phyloP scores from a whole-genome alignment of 2,888 invertebrate genomes.

The Dascillus cervinus region DNA sequence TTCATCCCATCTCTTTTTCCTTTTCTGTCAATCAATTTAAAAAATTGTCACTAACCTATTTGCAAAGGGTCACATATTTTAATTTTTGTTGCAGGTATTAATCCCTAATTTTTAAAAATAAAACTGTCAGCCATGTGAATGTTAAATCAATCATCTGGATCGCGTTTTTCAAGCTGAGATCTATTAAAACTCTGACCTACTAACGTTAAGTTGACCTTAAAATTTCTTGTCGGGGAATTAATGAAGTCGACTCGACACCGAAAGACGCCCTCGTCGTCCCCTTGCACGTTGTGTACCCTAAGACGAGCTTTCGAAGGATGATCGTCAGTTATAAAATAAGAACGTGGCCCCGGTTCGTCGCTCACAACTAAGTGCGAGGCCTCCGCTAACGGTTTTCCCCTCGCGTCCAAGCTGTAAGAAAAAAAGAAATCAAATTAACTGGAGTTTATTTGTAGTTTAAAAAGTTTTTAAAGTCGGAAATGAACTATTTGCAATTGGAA shows the following conservation, averaged over 20 bases:
- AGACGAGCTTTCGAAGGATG: slow-evolving; percentile 66
- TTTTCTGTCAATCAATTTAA: too few species aligned
- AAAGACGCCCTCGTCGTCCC: slow-evolving; percentile 74
- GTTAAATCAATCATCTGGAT: background rate
- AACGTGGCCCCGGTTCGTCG: slow-evolving; percentile 66
- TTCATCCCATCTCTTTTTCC: too few species aligned
- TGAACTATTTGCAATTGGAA: too few species aligned
- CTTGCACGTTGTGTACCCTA: slow-evolving; percentile 62
- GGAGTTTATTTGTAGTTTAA: too few species aligned
- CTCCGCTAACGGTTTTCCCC: slow-evolving; percentile 57
- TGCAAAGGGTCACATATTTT: too few species aligned
- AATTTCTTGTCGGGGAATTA: slow-evolving; percentile 82
- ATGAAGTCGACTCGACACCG: slow-evolving; percentile 84
- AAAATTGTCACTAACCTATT: too few species aligned
- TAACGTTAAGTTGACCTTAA: slow-evolving; percentile 76
- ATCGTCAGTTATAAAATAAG: slow-evolving; percentile 67
- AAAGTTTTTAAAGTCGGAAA: too few species aligned
- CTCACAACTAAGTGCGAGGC: slow-evolving; percentile 71
- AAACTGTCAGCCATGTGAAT: too few species aligned
- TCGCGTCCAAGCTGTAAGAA: slow-evolving; percentile 64
- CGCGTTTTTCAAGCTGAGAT: background rate
- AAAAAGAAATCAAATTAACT: too few species aligned
- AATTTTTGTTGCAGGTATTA: background rate
- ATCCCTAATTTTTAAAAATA: background rate
- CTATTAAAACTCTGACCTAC: slow-evolving; percentile 60